These are phyloP conservation scores for Mythimna loreyi DNA, from an alignment of 2,888 invertebrate genomes.

Conservation along the genomic window DNA sequence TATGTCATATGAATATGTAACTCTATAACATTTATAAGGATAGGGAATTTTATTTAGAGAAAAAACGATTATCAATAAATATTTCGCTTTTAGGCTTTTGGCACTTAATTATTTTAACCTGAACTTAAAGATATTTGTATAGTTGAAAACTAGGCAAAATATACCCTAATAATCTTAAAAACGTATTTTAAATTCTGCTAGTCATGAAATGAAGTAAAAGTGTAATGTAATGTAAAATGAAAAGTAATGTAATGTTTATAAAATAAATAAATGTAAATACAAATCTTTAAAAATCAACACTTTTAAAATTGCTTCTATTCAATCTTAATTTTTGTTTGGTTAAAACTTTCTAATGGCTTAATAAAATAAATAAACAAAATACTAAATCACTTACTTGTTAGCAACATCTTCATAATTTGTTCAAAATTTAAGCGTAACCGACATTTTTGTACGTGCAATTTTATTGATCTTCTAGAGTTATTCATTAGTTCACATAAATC, in stretches of 20 bases:
- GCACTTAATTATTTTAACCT: not conserved
- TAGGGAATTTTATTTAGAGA: not conserved
- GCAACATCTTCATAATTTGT: not conserved
- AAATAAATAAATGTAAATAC: not conserved
- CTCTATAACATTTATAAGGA: not conserved
- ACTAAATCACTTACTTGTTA: slow-evolving; percentile 29
- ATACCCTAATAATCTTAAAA: not conserved
- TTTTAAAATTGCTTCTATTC: too few species aligned
- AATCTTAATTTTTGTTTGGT: not conserved
- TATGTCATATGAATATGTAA: too few species aligned
- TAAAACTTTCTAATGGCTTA: not conserved
- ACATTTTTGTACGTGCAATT: not conserved
- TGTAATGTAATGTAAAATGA: too few species aligned
- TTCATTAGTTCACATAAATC: slow-evolving; percentile 11
- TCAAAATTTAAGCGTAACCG: not conserved
- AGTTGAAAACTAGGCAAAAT: not conserved
- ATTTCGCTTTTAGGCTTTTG: too few species aligned
- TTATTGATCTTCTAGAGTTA: not conserved
- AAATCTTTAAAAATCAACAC: not conserved
- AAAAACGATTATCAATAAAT: not conserved
- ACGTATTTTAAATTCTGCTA: not conserved
- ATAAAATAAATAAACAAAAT: not conserved
- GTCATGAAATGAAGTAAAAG: not conserved
- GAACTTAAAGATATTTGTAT: not conserved
- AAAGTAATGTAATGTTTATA: too few species aligned